A percentile compares a stretch with the other conserved stretches of the same genome.
phyloP scores from a whole-genome alignment of 2,888 invertebrate genomes.

The Amphipoea lucens region DNA sequence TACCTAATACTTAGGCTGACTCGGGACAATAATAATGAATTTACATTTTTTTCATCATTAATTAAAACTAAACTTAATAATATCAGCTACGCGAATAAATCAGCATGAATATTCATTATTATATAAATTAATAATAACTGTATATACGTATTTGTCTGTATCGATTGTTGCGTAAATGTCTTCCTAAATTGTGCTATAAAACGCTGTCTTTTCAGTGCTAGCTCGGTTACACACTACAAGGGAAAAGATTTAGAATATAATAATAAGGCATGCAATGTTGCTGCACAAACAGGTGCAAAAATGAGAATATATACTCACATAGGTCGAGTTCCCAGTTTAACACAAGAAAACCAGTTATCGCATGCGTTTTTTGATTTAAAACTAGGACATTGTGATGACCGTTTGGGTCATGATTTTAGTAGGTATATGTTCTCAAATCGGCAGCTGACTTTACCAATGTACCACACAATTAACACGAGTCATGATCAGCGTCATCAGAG shows the following conservation, averaged over 20 bases:
- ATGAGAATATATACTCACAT: slow-evolving; percentile 53
- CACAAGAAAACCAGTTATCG: not conserved
- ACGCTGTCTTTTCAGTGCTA: slow-evolving; percentile 76
- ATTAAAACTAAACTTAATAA: slow-evolving; percentile 84
- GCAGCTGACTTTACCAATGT: slow-evolving; percentile 32
- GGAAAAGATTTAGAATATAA: slow-evolving; percentile 54
- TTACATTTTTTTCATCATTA: slow-evolving; percentile 69
- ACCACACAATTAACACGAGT: slow-evolving; percentile 31
- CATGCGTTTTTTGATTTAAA: not conserved
- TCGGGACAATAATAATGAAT: slow-evolving; percentile 76
- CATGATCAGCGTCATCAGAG: slow-evolving; percentile 15
- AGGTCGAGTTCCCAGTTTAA: not conserved
- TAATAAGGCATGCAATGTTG: slow-evolving; percentile 60
- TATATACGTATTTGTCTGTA: slow-evolving; percentile 76
- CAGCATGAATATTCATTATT: slow-evolving; percentile 77
- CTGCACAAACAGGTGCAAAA: slow-evolving; percentile 41
- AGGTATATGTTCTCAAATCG: slow-evolving; percentile 51
- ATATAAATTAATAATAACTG: slow-evolving; percentile 75
- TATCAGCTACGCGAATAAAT: slow-evolving; percentile 82
- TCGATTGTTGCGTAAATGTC: slow-evolving; percentile 83
- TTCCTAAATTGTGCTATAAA: slow-evolving; percentile 80
- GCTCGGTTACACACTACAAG: slow-evolving; percentile 52
- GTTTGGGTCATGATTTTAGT: slow-evolving; percentile 26
- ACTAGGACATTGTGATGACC: not conserved
- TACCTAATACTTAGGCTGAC: slow-evolving; percentile 84